Evolutionary conservation across 2,888 invertebrate species (phyloP).

Genomic region (Deilephila porcellus): DNA sequence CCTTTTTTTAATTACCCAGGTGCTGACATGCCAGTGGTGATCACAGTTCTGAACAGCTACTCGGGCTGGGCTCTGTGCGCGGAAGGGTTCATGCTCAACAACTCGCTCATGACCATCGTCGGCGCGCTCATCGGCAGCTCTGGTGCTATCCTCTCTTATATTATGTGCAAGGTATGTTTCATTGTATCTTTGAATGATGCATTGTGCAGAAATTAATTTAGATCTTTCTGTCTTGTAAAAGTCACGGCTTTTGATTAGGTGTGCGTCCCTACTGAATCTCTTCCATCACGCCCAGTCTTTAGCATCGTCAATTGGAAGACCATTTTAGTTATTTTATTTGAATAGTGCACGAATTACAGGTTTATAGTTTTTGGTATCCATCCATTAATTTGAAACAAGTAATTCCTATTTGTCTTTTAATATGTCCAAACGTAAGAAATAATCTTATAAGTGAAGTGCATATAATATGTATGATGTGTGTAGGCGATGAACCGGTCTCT

Average conservation of each 20-base stretch:
- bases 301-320: no score
- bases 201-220: not conserved
- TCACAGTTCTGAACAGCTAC: slow-evolving; percentile 96
- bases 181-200: not conserved
- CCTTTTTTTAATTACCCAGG: slow-evolving; percentile 80
- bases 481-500: slow-evolving; percentile 93
- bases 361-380: no score
- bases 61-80: slow-evolving; percentile 97
- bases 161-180: slow-evolving; percentile 93
- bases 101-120: slow-evolving; percentile 95
- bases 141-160: slow-evolving; percentile 96
- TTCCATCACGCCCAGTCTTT: no score
- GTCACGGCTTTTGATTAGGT: no score
- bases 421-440: not conserved
- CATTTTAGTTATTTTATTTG: no score
- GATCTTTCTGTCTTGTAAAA: not conserved
- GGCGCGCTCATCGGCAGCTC: slow-evolving; percentile 96
- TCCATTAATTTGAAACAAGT: no score
- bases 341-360: no score
- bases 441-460: not conserved
- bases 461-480: slow-evolving; percentile 14
- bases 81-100: slow-evolving; percentile 97
- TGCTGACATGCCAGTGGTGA: slow-evolving; percentile 97
- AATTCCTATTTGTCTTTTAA: not conserved
- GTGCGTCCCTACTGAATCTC: no score